Evolutionary conservation across 1,140 invertebrate species (phyloP).

Genomic region (Atta colombica): DNA sequence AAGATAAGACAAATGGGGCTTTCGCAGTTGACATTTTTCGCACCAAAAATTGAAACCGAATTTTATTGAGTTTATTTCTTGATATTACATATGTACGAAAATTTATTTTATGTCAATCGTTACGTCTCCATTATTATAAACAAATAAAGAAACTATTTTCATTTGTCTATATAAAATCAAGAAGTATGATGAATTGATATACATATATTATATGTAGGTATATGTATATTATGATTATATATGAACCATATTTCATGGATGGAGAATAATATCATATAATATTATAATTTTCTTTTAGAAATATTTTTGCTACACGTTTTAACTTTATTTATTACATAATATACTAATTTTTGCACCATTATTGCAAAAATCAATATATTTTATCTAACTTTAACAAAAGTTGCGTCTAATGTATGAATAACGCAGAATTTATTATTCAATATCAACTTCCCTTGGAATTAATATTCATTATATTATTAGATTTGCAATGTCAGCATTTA

Average conservation of each 20-base stretch:
- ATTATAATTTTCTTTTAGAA: background rate
- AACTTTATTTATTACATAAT: background rate
- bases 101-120: constrained; percentile 1
- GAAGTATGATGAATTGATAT: background rate
- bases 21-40: constrained; percentile 12
- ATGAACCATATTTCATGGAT: background rate
- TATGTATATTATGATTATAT: background rate
- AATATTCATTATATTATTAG: constrained; percentile 49
- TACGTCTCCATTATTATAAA: background rate
- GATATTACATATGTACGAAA: background rate
- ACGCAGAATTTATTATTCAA: constrained; percentile 19
- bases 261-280: background rate
- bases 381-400: background rate
- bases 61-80: background rate
- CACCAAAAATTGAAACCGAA: constrained; percentile 10
- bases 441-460: background rate
- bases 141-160: background rate
- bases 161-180: background rate
- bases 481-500: constrained; percentile 23
- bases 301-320: background rate
- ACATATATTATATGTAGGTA: too few species aligned
- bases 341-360: background rate
- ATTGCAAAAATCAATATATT: background rate
- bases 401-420: constrained; percentile 6
- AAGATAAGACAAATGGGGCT: constrained; percentile 19